A percentile compares a stretch with the other conserved stretches of the same genome.
phyloP scores from a whole-genome alignment of 2,797 vertebrate species.

The Gadopsis marmoratus region DNA sequence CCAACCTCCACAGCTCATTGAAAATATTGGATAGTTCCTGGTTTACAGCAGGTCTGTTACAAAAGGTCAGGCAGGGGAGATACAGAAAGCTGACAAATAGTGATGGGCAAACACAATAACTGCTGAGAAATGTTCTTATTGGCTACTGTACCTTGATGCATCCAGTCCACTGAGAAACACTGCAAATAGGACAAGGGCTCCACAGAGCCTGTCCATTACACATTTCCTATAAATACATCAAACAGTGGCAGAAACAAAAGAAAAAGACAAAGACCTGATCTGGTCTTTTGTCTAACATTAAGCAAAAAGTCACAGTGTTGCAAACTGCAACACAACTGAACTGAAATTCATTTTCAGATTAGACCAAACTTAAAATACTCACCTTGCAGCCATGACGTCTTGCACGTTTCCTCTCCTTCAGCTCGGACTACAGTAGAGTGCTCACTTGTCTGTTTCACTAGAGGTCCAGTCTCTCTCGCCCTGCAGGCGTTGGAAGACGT shows the following conservation, averaged over 20 bases:
- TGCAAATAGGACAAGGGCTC: conserved; percentile 62
- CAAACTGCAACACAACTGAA: background rate
- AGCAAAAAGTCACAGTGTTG: background rate
- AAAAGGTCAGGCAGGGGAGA: background rate
- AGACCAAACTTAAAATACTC: background rate
- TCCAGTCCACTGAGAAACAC: conserved; percentile 58
- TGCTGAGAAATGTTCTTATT: background rate
- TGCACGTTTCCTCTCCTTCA: background rate
- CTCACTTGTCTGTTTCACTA: background rate
- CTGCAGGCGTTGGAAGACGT: conserved; percentile 2
- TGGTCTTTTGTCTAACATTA: background rate
- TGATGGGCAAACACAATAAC: background rate
- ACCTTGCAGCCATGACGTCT: conserved; percentile 67
- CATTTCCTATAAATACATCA: background rate
- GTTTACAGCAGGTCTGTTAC: conserved; percentile 82
- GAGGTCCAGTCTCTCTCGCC: background rate
- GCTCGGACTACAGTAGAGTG: background rate
- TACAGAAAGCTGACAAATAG: background rate
- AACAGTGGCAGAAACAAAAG: background rate
- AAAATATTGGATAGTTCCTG: conserved; percentile 87
- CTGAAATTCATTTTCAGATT: background rate
- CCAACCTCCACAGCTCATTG: conserved; percentile 88
- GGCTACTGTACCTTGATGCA: conserved; percentile 71
- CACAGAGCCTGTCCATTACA: conserved; percentile 62
- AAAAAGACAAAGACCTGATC: background rate